These are phyloP conservation scores for Parapsyche elsis DNA, from an alignment of 1,140 invertebrate species.

Conservation along the genomic window DNA sequence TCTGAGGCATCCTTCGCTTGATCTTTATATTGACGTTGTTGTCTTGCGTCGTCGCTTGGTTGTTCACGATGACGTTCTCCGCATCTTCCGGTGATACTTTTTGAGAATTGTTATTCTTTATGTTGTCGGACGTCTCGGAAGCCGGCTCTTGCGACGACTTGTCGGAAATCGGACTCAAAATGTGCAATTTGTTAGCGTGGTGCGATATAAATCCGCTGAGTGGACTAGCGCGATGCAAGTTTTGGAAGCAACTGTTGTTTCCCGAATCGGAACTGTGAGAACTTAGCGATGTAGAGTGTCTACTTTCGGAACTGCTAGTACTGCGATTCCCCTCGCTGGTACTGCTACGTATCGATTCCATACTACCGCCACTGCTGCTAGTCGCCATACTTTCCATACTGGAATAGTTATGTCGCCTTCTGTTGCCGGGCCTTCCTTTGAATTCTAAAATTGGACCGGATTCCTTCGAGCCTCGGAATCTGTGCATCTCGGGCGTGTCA, in stretches of 20 bases:
- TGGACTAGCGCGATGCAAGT: slow-evolving; percentile 69
- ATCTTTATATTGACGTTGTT: slow-evolving; percentile 66
- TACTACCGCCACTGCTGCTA: slow-evolving; percentile 84
- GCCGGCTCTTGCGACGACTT: slow-evolving; percentile 89
- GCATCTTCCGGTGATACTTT: slow-evolving; percentile 74
- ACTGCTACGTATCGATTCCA: slow-evolving; percentile 84
- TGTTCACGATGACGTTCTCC: slow-evolving; percentile 57
- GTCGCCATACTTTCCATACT: slow-evolving; percentile 88
- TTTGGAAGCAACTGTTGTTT: slow-evolving; percentile 70
- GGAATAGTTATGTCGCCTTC: slow-evolving; percentile 75
- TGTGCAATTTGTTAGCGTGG: slow-evolving; percentile 80
- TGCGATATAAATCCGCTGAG: slow-evolving; percentile 73
- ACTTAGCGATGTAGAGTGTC: slow-evolving; percentile 81
- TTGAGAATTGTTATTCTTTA: slow-evolving; percentile 81
- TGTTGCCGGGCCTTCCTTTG: slow-evolving; percentile 72
- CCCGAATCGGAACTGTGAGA: slow-evolving; percentile 86
- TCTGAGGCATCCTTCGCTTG: slow-evolving; percentile 76
- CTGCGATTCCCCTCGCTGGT: slow-evolving; percentile 85
- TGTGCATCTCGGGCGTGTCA: slow-evolving; percentile 68
- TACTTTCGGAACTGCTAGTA: slow-evolving; percentile 82
- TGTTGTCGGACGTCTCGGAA: slow-evolving; percentile 81
- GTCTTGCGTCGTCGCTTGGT: slow-evolving; percentile 64
- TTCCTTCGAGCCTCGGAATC: slow-evolving; percentile 67
- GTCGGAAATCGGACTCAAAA: slow-evolving; percentile 89
- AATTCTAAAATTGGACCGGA: slow-evolving; percentile 75